Percentiles rank a stretch among this genome's conserved stretches.
Conservation (phyloP, 2,888 invertebrate species). For the Leptopilina myrica region DNA sequence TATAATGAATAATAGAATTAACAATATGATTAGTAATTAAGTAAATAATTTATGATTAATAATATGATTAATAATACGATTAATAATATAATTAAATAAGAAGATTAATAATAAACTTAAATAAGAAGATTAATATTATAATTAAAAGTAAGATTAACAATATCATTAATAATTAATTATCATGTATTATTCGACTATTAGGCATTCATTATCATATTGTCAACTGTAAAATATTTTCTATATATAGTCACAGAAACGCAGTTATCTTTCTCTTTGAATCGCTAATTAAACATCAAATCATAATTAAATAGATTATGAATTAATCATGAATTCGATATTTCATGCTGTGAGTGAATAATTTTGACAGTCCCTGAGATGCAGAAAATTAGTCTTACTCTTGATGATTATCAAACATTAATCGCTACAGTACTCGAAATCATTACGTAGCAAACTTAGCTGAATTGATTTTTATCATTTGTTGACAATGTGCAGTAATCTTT, state of each 20-base stretch:
- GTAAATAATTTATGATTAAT: too few relatives aligned
- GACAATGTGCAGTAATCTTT: too few relatives aligned
- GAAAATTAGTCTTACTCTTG: neutral
- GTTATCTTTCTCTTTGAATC: neutral
- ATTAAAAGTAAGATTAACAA: too few relatives aligned
- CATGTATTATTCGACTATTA: too few relatives aligned
- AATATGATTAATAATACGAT: too few relatives aligned
- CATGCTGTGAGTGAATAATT: conserved; percentile 2
- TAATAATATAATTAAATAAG: too few relatives aligned
- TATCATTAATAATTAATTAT: too few relatives aligned
- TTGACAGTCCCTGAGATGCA: neutral
- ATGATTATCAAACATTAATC: neutral
- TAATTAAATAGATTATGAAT: neutral
- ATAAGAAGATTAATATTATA: too few relatives aligned
- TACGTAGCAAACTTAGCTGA: conserved; percentile 6
- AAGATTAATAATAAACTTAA: too few relatives aligned
- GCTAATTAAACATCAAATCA: neutral
- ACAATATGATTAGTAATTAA: too few relatives aligned
- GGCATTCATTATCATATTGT: too few relatives aligned
- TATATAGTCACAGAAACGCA: neutral
- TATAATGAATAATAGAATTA: too few relatives aligned
- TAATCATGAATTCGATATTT: conserved; percentile 19
- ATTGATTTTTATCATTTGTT: neutral
- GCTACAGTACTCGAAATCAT: neutral
- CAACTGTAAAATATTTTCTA: neutral